Percentiles rank a stretch among this genome's conserved stretches.
Conservation (phyloP, 2,888 invertebrate species). For the Flabesymbios commensalis region DNA sequence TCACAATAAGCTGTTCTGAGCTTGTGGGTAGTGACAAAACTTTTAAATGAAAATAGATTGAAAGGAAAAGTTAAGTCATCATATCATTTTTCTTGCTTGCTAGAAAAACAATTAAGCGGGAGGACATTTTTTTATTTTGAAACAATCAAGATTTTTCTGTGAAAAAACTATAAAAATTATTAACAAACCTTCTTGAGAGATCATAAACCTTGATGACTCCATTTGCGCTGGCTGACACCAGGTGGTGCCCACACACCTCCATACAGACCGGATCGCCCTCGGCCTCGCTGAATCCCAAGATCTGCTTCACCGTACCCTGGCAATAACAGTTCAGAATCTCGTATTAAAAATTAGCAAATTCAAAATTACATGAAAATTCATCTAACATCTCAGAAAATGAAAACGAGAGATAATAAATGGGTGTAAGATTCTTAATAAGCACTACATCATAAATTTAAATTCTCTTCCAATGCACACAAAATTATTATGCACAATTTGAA, state of each 20-base stretch:
- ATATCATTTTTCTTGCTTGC: too few relatives aligned
- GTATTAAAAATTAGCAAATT: background rate
- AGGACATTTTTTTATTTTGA: background rate
- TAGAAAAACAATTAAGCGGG: background rate
- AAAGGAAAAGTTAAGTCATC: too few relatives aligned
- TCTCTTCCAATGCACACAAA: background rate
- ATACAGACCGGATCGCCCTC: constrained; percentile 89
- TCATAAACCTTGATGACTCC: constrained; percentile 90
- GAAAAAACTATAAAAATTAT: too few relatives aligned
- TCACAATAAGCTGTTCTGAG: too few relatives aligned
- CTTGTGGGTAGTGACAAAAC: too few relatives aligned
- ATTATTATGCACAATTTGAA: background rate
- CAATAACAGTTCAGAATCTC: constrained; percentile 3
- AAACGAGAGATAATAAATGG: too few relatives aligned
- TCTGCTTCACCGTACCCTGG: constrained; percentile 71
- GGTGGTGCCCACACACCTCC: constrained; percentile 78
- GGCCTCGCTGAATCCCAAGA: constrained; percentile 65
- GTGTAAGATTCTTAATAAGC: too few relatives aligned
- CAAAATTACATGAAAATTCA: background rate
- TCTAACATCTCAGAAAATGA: too few relatives aligned
- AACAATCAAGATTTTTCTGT: too few relatives aligned
- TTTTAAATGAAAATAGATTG: too few relatives aligned
- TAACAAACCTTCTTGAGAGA: constrained; percentile 74
- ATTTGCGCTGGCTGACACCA: constrained; percentile 85
- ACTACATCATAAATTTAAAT: too few relatives aligned